phyloP scores from a whole-genome alignment of 2,888 invertebrate species.

The Meiosimyza decipiens region DNA sequence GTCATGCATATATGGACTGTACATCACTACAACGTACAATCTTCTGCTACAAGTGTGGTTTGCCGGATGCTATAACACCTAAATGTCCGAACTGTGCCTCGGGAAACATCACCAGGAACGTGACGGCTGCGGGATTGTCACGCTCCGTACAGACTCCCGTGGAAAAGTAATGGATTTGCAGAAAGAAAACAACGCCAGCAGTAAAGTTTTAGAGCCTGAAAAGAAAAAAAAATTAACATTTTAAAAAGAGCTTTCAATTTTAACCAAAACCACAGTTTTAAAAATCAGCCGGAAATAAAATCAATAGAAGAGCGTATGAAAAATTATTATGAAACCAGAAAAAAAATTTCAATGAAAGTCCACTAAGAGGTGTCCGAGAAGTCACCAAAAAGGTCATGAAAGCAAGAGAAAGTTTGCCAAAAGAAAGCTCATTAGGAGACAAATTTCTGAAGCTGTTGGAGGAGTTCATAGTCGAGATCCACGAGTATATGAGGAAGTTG shows the following conservation, averaged over 20 bases:
- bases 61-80: background rate
- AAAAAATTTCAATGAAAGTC: background rate
- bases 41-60: constrained; percentile 29
- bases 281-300: background rate
- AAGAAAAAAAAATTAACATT: background rate
- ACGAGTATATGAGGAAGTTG: background rate
- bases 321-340: background rate
- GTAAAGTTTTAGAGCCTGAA: too few relatives aligned
- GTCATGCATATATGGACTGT: constrained; percentile 18
- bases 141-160: constrained; percentile 1
- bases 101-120: constrained; percentile 13
- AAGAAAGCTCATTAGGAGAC: background rate
- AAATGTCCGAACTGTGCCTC: constrained; percentile 21
- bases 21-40: background rate
- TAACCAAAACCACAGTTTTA: background rate
- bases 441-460: background rate
- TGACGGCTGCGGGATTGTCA: constrained; percentile 14
- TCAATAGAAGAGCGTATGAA: background rate
- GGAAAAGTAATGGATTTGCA: background rate
- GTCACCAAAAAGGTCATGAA: background rate
- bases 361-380: background rate
- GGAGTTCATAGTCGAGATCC: background rate
- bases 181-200: too few relatives aligned
- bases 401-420: background rate
- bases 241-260: background rate